Base-by-base conservation (phyloP, 35 echinoderm and acorn worm genomes). In the Apostichopus californicus region DNA sequence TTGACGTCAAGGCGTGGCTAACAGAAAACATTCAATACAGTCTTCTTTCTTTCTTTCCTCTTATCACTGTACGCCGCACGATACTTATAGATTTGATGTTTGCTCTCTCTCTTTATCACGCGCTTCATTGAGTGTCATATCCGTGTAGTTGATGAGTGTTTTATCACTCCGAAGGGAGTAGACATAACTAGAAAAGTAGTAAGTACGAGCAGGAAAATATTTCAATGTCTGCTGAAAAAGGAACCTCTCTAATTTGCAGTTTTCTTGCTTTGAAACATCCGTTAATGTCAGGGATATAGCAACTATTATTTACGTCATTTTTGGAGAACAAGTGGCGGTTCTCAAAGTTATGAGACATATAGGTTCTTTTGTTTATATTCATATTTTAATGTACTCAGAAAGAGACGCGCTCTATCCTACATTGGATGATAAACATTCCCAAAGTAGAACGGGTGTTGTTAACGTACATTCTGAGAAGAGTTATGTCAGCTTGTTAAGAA, bases 1-100 rank as follows among this genome's bases (percentile, higher is more conserved):
- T 85, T 59, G 81, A 85, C 81, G 81, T 17, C 5, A 21, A 85
- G 81, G 81, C 81, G 81, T 85, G 81, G 81, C 81, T 55, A 58
- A 59, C 34, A 85, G 81, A 85, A 55, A 20, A 10, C 81, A 59
- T 10, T 60, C 81, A 52, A 75, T 75, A 75, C 71, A 18, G 5
- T 0, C 6, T 18, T 75, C 17, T 75, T 22, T 75, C 64, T 68
- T 14, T 68, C 11, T 18, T 68, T 68, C 64, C 64, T 68, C 64
- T 68, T 68, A 11, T 68, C 18, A 11, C 8, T 68, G 11, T 68
- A 14, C 64, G 64, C 18, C 71, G 71, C n/a, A 75, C 17, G 15
- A 22, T 75, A 75, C 17, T 18, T 75, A 18, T 75, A 75, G 71
- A n/a, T 75, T 75, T 75, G 54, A 85, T 85, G 56, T 85, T 85